A percentile compares a stretch with the other conserved stretches of the same genome.
Conservation (phyloP, 2,113 vertebrate species). For the Tamias sibiricus region DNA sequence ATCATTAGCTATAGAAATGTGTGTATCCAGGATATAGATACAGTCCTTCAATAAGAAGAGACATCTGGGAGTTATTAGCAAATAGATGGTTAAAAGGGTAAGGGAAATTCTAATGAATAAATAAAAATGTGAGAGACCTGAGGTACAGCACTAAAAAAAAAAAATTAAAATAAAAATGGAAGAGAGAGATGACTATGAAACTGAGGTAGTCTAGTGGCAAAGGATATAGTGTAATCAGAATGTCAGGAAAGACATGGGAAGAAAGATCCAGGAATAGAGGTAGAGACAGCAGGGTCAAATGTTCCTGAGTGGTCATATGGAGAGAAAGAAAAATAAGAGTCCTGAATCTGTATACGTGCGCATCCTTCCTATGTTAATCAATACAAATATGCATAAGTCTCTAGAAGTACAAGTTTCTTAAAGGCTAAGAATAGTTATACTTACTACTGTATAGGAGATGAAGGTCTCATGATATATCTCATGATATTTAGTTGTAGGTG, state of each 20-base stretch:
- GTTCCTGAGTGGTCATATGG: not conserved
- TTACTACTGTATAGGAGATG: not conserved
- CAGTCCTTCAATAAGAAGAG: slow-evolving; percentile 17
- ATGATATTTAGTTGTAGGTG: too few relatives aligned
- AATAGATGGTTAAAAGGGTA: not conserved
- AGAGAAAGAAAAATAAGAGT: not conserved
- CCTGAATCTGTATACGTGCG: not conserved
- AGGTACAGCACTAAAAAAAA: not conserved
- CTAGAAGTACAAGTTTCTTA: not conserved
- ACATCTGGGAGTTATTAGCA: not conserved
- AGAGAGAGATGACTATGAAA: not conserved
- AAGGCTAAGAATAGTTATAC: not conserved
- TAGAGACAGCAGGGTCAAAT: not conserved
- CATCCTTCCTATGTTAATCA: not conserved
- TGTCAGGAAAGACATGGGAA: not conserved
- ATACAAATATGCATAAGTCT: not conserved
- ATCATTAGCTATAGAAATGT: not conserved
- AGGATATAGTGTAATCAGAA: not conserved
- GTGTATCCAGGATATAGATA: not conserved
- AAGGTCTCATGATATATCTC: too few relatives aligned
- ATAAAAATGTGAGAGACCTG: not conserved
- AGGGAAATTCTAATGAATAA: not conserved
- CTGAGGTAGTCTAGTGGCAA: not conserved
- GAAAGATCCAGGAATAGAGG: not conserved
- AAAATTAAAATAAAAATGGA: not conserved